Conservation (phyloP, 2,113 vertebrate species). For the Carollia perspicillata region DNA sequence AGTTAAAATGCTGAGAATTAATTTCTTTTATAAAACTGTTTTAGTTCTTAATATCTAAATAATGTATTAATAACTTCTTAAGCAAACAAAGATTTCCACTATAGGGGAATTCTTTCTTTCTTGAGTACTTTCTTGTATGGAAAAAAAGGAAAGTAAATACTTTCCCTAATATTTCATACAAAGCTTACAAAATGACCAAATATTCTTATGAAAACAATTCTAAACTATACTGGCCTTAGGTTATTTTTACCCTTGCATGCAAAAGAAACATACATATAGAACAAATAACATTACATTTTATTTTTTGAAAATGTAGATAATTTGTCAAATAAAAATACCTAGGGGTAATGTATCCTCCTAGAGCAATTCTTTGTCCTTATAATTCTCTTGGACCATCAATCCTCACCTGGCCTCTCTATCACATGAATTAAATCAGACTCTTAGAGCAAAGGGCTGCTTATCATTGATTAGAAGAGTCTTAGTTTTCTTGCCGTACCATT, state of each 20-base stretch:
- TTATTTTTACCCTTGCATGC: neutral
- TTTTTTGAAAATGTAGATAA: conserved; percentile 5
- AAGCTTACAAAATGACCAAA: conserved; percentile 6
- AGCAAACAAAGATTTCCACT: neutral
- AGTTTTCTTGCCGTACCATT: neutral
- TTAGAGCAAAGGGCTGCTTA: neutral
- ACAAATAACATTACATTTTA: neutral
- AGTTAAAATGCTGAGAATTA: conserved; percentile 27
- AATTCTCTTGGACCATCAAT: conserved; percentile 46
- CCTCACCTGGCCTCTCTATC: conserved; percentile 45
- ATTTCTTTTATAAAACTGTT: conserved; percentile 13
- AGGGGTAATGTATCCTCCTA: neutral
- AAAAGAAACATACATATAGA: neutral
- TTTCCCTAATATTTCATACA: conserved; percentile 19
- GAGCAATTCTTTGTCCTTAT: conserved; percentile 38
- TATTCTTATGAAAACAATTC: neutral
- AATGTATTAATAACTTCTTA: neutral
- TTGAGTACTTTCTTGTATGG: neutral
- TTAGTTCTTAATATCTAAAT: neutral
- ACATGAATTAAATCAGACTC: conserved; percentile 8
- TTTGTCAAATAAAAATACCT: conserved; percentile 21
- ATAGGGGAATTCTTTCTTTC: neutral
- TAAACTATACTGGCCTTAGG: neutral
- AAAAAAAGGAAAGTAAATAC: neutral
- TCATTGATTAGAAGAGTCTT: neutral